Percentiles rank a stretch among this genome's conserved stretches.
Evolutionary conservation across 2,888 invertebrate species (phyloP).

Genomic region (Tetranychus truncatus): DNA sequence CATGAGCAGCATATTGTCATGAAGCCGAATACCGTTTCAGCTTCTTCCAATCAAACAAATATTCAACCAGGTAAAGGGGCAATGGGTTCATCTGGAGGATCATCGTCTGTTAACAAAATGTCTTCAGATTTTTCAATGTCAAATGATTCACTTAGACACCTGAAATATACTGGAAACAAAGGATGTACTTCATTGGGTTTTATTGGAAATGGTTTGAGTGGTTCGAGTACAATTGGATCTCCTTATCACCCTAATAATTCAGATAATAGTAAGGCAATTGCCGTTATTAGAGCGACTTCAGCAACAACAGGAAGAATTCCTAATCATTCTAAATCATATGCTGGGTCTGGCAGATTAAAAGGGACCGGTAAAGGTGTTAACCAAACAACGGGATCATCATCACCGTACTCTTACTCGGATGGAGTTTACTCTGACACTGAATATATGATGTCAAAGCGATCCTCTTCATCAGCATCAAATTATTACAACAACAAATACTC

Average conservation of each 20-base stretch:
- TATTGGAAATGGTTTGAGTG: neutral
- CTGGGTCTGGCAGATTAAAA: neutral
- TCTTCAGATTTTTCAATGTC: neutral
- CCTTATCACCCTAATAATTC: neutral
- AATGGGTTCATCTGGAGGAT: slow-evolving; percentile 9
- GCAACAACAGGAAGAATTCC: slow-evolving; percentile 12
- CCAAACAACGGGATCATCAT: neutral
- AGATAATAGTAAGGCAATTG: neutral
- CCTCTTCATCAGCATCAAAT: neutral
- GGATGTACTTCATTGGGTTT: neutral
- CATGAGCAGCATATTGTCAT: slow-evolving; percentile 22
- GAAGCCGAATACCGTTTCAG: neutral
- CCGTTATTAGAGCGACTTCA: slow-evolving; percentile 8
- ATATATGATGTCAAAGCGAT: slow-evolving; percentile 18
- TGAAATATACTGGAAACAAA: neutral
- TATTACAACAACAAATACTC: slow-evolving; percentile 12
- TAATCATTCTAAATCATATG: neutral
- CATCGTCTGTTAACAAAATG: slow-evolving; percentile 1
- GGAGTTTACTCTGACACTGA: slow-evolving; percentile 24
- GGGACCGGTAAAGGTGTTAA: neutral
- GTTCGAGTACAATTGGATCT: neutral
- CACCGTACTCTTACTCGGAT: slow-evolving; percentile 20
- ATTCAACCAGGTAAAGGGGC: neutral
- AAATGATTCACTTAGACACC: neutral
- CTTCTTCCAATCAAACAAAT: neutral